These are phyloP conservation scores for Gambusia yucatana DNA, from an alignment of 2,797 vertebrate species.

Conservation along the genomic window DNA sequence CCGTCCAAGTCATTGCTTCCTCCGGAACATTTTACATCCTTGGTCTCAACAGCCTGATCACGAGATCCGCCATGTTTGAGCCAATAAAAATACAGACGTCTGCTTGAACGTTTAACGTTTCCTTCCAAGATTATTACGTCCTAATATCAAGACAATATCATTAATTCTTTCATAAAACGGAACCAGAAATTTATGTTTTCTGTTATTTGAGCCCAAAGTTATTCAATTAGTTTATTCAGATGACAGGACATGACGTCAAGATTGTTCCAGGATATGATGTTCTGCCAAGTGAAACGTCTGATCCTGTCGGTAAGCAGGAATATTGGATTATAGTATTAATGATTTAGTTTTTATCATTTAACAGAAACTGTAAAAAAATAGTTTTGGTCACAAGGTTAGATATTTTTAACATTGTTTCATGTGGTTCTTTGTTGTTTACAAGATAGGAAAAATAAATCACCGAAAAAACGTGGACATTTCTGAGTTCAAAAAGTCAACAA, in stretches of 20 bases:
- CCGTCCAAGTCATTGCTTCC: neutral
- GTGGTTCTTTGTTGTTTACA: neutral
- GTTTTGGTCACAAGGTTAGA: neutral
- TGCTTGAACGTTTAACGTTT: neutral
- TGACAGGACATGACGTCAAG: neutral
- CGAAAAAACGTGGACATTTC: too few species aligned
- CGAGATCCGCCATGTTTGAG: neutral
- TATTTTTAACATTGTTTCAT: neutral
- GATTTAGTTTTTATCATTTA: neutral
- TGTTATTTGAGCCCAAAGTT: neutral
- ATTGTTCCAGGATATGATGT: neutral
- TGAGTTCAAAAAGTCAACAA: too few species aligned
- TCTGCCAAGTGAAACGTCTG: neutral
- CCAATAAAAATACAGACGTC: neutral
- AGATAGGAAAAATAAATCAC: too few species aligned
- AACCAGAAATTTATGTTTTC: neutral
- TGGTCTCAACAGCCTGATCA: too few species aligned
- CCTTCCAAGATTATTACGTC: neutral
- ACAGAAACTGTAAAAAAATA: neutral
- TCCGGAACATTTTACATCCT: neutral
- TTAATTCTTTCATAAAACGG: neutral
- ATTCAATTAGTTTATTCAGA: neutral
- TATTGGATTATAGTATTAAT: neutral
- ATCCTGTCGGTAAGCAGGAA: neutral
- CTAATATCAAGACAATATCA: neutral